Evolutionary conservation across 1,140 invertebrate genomes (phyloP).

Genomic region (Hyposmocoma kahamanoa): DNA sequence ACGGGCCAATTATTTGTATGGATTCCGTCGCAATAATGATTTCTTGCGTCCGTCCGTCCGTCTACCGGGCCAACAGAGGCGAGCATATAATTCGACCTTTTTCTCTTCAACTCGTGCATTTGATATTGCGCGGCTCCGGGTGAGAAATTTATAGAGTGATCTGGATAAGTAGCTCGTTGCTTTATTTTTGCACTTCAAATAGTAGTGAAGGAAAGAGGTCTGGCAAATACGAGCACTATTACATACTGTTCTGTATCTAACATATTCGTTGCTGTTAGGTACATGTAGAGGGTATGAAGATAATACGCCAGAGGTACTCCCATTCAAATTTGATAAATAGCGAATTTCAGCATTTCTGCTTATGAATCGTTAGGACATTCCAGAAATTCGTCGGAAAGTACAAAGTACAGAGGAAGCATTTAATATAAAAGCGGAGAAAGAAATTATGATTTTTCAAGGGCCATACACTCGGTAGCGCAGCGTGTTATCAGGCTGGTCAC

Average conservation of each 20-base stretch:
- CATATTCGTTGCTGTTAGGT: too few relatives aligned
- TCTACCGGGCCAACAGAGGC: constrained; percentile 23
- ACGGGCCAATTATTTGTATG: constrained; percentile 73
- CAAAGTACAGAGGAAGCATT: too few relatives aligned
- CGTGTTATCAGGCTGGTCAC: constrained; percentile 12
- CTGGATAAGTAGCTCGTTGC: neutral
- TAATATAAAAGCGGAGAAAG: neutral
- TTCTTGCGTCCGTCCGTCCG: constrained; percentile 56
- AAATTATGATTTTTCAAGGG: neutral
- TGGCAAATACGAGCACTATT: too few relatives aligned
- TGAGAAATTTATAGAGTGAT: constrained; percentile 41
- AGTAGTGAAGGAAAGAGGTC: too few relatives aligned
- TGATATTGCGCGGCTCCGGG: constrained; percentile 33
- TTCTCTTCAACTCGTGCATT: constrained; percentile 44
- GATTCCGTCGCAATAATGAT: constrained; percentile 69
- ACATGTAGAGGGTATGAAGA: too few relatives aligned
- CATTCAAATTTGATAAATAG: too few relatives aligned
- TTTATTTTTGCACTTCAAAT: too few relatives aligned
- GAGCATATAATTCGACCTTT: constrained; percentile 44
- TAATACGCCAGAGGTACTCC: too few relatives aligned
- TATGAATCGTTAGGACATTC: too few relatives aligned
- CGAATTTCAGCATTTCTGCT: too few relatives aligned
- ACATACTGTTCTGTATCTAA: too few relatives aligned
- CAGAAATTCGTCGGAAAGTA: too few relatives aligned
- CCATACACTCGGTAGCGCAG: neutral